Evolutionary conservation across 2,888 invertebrate genomes (phyloP), one percentile per base, ranked within the genome.

Genomic region (Coelogynopora nodosa): DNA sequence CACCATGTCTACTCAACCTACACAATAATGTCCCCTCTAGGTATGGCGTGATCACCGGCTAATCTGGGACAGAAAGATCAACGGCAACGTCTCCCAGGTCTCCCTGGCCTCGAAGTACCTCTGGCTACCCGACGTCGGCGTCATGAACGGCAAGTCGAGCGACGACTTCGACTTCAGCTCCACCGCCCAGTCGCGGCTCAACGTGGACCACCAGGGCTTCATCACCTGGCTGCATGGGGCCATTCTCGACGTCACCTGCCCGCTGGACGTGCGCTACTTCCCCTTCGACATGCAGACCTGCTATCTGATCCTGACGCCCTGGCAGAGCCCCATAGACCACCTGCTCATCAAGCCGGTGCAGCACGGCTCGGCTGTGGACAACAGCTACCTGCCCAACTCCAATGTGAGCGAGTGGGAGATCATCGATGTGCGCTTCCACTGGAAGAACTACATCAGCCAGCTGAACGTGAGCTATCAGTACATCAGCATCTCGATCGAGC

Each of bases 241-340:
- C 28, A 87, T 87, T 2, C 84, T 87, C 0, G 67, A 87, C 74
- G 84, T 87, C 27, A 87, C 86, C 30, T 87, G 87, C 67, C 87
- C 85, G 0, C 49, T 87, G 1, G 87, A 87, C 74, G 87, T 87
- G 27, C 26, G 67, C 30, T 67, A 87, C n/a, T 87, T 87, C 67
- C 87, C 87, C 10, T 87, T 87, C 67, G 87, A 87, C 86, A 87
- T 84, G 23, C 87, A 87, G 31, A 86, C 74, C 31, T 87, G 87
- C 29, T 87, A 87, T 26, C 26, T 87, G 5, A 87, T 87, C 30
- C 87, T 87, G 0, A 86, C 87, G 2, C 87, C 87, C n/a, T 87
- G 87, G 87, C 87, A 87, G 67, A 67, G 67, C 30, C 67, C 30
- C 67, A 67, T 86, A 1, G 13, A 86, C 1, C 87, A 87, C 0